phyloP scores from a whole-genome alignment of 2,888 invertebrate genomes.

The Magallana nippona region DNA sequence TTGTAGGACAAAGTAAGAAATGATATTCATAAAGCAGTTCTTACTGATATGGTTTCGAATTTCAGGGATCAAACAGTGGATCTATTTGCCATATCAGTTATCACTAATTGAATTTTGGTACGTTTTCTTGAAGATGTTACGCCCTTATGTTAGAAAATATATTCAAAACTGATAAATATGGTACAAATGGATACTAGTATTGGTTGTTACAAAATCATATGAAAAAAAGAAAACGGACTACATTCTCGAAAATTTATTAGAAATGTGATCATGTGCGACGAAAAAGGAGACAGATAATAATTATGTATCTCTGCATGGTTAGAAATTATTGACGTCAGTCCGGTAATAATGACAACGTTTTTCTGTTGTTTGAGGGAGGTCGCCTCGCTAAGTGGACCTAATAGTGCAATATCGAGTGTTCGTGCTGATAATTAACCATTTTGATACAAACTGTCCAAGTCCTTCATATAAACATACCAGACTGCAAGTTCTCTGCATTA shows the following conservation, averaged over 20 bases:
- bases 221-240: background rate
- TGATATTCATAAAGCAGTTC: no score
- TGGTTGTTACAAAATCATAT: no score
- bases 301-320: background rate
- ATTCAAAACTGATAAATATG: no score
- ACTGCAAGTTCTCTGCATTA: background rate
- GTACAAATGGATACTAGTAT: no score
- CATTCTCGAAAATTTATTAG: background rate
- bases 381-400: slow-evolving; percentile 11
- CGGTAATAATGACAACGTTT: slow-evolving; percentile 11
- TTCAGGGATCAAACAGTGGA: no score
- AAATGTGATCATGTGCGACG: background rate
- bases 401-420: background rate
- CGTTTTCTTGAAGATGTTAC: no score
- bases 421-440: slow-evolving; percentile 22
- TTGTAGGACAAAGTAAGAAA: no score
- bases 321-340: background rate
- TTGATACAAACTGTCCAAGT: slow-evolving; percentile 1
- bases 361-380: slow-evolving; percentile 7
- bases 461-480: background rate
- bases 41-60: no score
- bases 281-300: background rate
- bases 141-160: no score
- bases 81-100: no score
- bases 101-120: no score